These are phyloP conservation scores for Amiota minor DNA, from an alignment of 2,888 invertebrate genomes.

Conservation along the genomic window DNA sequence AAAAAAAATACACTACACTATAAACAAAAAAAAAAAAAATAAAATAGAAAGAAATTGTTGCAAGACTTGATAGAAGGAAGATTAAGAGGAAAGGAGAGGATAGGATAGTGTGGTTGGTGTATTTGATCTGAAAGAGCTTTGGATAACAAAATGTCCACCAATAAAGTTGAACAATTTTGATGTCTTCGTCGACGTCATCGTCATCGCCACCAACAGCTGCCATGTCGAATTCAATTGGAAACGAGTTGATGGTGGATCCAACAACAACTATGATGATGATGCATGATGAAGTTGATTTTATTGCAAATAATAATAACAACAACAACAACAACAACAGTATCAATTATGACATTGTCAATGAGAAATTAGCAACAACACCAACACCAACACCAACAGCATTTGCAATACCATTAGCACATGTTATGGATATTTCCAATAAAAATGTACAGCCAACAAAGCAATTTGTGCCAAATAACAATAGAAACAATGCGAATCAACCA, in stretches of 20 bases:
- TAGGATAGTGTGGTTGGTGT: neutral
- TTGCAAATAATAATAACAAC: slow-evolving; percentile 59
- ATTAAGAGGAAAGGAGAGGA: neutral
- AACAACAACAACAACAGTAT: slow-evolving; percentile 53
- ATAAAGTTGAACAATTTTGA: neutral
- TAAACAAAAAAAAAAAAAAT: slow-evolving; percentile 35
- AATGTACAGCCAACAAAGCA: slow-evolving; percentile 49
- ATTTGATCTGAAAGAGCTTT: neutral
- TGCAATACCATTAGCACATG: neutral
- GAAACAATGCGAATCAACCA: slow-evolving; percentile 34
- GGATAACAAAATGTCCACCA: slow-evolving; percentile 19
- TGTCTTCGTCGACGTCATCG: neutral
- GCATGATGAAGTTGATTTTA: slow-evolving; percentile 71
- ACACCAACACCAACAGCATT: slow-evolving; percentile 38
- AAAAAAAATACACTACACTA: too few relatives aligned
- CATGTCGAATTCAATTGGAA: neutral
- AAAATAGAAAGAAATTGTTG: slow-evolving; percentile 26
- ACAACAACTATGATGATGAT: slow-evolving; percentile 19
- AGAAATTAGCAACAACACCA: slow-evolving; percentile 37
- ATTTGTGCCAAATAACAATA: slow-evolving; percentile 56
- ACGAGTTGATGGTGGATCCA: neutral
- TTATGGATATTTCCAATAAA: slow-evolving; percentile 49
- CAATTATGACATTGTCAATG: slow-evolving; percentile 27
- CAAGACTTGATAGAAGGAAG: neutral
- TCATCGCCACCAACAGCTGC: neutral